phyloP scores from a whole-genome alignment of 2,113 vertebrate genomes.

The Callionymus lyra region DNA sequence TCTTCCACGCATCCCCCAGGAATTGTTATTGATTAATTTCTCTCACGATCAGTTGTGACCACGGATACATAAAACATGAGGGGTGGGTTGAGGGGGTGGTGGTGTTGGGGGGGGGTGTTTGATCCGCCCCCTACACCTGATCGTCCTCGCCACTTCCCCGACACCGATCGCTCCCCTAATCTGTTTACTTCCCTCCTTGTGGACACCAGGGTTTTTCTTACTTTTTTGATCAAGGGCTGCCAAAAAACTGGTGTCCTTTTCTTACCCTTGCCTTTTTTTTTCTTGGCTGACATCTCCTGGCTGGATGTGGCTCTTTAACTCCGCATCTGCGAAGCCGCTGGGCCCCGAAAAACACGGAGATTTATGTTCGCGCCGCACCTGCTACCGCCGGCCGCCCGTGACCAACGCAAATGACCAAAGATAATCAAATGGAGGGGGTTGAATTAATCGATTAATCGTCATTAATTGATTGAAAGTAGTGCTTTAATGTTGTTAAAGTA shows the following conservation, averaged over 20 bases:
- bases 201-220: constrained; percentile 56
- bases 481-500: not conserved
- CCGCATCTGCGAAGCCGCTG: constrained; percentile 23
- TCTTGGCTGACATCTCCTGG: constrained; percentile 21
- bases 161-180: constrained; percentile 66
- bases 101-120: constrained; percentile 20
- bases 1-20: constrained; percentile 48
- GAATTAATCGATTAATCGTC: too few species aligned
- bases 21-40: constrained; percentile 71
- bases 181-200: constrained; percentile 65
- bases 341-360: constrained; percentile 4
- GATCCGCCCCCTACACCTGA: constrained; percentile 55
- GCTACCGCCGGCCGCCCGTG: too few species aligned
- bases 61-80: constrained; percentile 72
- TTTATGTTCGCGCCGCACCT: too few species aligned
- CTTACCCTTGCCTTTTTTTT: constrained; percentile 49
- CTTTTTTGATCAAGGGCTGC: constrained; percentile 64
- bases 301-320: constrained; percentile 29
- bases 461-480: not conserved
- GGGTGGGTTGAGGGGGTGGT: constrained; percentile 11
- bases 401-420: not conserved
- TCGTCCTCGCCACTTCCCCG: constrained; percentile 39
- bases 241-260: constrained; percentile 61
- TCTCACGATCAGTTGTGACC: constrained; percentile 68
- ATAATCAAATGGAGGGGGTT: not conserved